Conservation (phyloP, 2,797 vertebrate species). For the Limnodromus scolopaceus region DNA sequence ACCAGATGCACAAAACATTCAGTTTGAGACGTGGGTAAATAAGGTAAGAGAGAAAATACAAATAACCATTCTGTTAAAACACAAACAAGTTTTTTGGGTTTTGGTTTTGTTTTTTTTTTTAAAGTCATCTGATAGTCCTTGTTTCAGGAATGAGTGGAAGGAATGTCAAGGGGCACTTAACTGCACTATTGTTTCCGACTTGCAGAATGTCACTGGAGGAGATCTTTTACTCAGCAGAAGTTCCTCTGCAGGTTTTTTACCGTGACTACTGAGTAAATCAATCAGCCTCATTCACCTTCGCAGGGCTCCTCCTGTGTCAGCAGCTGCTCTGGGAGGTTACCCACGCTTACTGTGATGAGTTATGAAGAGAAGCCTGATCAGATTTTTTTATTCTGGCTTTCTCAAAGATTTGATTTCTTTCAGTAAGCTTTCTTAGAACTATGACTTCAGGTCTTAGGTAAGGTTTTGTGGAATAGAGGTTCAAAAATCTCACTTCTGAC, state of each 20-base stretch:
- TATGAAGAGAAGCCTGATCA: conserved; percentile 8
- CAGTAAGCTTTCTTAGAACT: neutral
- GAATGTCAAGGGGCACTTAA: neutral
- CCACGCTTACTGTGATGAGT: conserved; percentile 22
- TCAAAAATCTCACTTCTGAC: neutral
- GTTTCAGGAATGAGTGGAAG: conserved; percentile 24
- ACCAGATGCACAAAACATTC: conserved; percentile 7
- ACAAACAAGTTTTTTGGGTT: neutral
- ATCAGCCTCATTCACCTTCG: conserved; percentile 38
- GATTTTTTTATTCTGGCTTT: conserved; percentile 1
- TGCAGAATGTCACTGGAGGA: neutral
- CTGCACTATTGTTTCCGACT: neutral
- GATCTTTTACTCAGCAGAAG: neutral
- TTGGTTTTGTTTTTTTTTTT: no score
- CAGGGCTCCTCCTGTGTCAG: conserved; percentile 42
- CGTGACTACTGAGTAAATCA: conserved; percentile 40
- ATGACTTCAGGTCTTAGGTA: neutral
- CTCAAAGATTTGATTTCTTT: neutral
- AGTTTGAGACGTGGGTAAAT: conserved; percentile 90
- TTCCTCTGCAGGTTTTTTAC: conserved; percentile 32
- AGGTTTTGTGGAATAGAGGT: neutral
- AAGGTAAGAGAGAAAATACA: conserved; percentile 80
- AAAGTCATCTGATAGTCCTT: neutral
- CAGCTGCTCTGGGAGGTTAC: conserved; percentile 47
- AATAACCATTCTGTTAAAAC: conserved; percentile 8